Evolutionary conservation across 2,113 vertebrate genomes (phyloP).

Genomic region (Arenaria interpres): DNA sequence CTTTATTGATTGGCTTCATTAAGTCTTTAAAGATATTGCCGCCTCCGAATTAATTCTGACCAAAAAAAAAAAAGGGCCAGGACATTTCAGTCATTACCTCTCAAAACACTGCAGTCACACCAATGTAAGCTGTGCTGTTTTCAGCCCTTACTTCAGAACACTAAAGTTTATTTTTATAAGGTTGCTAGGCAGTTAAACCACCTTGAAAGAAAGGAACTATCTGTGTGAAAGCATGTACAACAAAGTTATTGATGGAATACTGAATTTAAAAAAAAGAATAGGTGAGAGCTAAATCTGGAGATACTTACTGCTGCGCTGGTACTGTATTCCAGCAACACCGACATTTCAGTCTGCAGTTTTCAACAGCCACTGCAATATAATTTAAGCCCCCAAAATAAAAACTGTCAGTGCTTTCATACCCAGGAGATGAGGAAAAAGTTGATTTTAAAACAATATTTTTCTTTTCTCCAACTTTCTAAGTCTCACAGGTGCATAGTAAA

Average conservation of each 20-base stretch:
- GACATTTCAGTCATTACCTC: neutral
- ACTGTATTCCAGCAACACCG: constrained; percentile 19
- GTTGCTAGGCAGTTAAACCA: constrained; percentile 53
- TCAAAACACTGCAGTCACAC: neutral
- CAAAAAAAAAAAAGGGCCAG: neutral
- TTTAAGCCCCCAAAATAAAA: constrained; percentile 54
- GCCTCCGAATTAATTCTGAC: neutral
- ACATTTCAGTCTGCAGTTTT: constrained; percentile 30
- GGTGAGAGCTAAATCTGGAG: neutral
- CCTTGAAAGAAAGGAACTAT: constrained; percentile 31
- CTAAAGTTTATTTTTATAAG: constrained; percentile 44
- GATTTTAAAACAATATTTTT: constrained; percentile 6
- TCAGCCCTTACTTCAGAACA: neutral
- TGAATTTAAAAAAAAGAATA: neutral
- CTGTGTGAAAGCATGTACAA: constrained; percentile 27
- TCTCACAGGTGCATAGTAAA: neutral
- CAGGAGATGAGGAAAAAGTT: neutral
- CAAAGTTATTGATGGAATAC: constrained; percentile 53
- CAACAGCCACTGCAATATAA: neutral
- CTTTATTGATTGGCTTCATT: neutral
- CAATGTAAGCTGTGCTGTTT: neutral
- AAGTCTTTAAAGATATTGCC: neutral
- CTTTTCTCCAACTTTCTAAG: neutral
- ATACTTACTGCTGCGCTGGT: neutral
- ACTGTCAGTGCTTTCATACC: neutral